Evolutionary conservation across 1,140 invertebrate species (phyloP).

Genomic region (Drosophila chauvacae): DNA sequence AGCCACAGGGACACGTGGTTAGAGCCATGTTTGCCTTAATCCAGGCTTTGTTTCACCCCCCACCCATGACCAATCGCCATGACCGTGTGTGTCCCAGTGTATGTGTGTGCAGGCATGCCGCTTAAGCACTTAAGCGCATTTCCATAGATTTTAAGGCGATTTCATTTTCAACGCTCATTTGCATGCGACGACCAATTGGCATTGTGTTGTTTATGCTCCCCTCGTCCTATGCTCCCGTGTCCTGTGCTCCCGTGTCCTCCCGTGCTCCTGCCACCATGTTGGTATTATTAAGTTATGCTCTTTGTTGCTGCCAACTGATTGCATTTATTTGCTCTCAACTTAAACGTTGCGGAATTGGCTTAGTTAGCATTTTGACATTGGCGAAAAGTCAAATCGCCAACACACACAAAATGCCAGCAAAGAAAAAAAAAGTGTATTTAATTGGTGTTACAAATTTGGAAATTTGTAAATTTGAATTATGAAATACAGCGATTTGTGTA

Average conservation of each 20-base stretch:
- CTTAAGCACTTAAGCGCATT: slow-evolving; percentile 74
- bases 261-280: too few species aligned
- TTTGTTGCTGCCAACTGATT: slow-evolving; percentile 48
- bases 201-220: slow-evolving; percentile 33
- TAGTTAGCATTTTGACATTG: slow-evolving; percentile 47
- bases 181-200: slow-evolving; percentile 53
- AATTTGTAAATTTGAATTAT: too few species aligned
- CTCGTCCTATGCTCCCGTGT: background rate
- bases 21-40: slow-evolving; percentile 60
- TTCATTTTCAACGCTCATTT: slow-evolving; percentile 66
- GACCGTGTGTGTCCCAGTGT: background rate
- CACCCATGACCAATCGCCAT: background rate
- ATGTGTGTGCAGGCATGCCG: slow-evolving; percentile 19
- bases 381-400: slow-evolving; percentile 26
- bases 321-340: slow-evolving; percentile 47
- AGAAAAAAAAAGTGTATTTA: background rate
- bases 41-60: slow-evolving; percentile 22
- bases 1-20: slow-evolving; percentile 65
- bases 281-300: slow-evolving; percentile 50
- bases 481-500: background rate
- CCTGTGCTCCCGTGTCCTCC: background rate
- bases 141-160: slow-evolving; percentile 75
- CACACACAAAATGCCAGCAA: background rate
- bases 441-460: background rate
- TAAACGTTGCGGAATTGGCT: slow-evolving; percentile 48